Evolutionary conservation across 2,113 vertebrate genomes (phyloP).

Genomic region (Clarias gariepinus): DNA sequence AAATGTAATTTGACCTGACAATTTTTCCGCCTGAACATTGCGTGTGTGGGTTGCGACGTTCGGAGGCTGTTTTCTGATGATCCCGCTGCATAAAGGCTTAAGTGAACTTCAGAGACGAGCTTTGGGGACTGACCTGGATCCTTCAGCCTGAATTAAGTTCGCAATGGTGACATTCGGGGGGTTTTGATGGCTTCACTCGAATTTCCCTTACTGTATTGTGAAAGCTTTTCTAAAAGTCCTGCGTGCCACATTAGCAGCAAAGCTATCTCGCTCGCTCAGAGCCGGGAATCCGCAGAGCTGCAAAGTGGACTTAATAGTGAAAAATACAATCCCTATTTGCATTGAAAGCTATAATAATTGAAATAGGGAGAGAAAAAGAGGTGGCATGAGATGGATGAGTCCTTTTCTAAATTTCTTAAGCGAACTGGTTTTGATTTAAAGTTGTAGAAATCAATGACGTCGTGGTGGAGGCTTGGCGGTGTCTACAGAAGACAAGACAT

Average conservation of each 20-base stretch:
- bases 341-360: slow-evolving; percentile 67
- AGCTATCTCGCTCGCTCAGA: slow-evolving; percentile 74
- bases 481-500: slow-evolving; percentile 53
- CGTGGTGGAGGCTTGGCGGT: slow-evolving; percentile 56
- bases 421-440: slow-evolving; percentile 69
- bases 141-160: slow-evolving; percentile 74
- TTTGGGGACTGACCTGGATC: slow-evolving; percentile 73
- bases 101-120: slow-evolving; percentile 64
- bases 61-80: background rate
- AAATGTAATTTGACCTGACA: slow-evolving; percentile 12
- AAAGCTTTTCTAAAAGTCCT: slow-evolving; percentile 70
- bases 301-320: slow-evolving; percentile 59
- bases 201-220: slow-evolving; percentile 69
- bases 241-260: slow-evolving; percentile 70
- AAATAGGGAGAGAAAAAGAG: slow-evolving; percentile 48
- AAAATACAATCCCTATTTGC: slow-evolving; percentile 71
- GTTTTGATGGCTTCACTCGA: slow-evolving; percentile 69
- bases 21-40: background rate
- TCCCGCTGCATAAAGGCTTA: slow-evolving; percentile 28
- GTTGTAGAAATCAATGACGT: slow-evolving; percentile 68
- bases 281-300: slow-evolving; percentile 64
- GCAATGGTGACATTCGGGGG: slow-evolving; percentile 61
- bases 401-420: slow-evolving; percentile 71
- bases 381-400: slow-evolving; percentile 54
- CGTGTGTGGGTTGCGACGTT: background rate